These are phyloP conservation scores for Tinea trinotella DNA, from an alignment of 2,888 invertebrate genomes.

Conservation along the genomic window DNA sequence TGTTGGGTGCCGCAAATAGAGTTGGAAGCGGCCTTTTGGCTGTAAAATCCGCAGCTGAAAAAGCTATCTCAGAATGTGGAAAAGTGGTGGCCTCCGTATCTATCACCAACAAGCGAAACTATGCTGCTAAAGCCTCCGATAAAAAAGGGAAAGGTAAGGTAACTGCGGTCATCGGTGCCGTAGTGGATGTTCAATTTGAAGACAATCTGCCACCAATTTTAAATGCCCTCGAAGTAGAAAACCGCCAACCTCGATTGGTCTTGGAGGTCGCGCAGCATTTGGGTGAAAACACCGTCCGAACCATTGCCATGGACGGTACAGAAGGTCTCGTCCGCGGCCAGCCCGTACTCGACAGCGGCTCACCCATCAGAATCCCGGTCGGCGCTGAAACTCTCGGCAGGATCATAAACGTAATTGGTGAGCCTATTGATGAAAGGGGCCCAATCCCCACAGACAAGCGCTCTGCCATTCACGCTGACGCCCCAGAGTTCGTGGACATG, in stretches of 20 bases:
- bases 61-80: conserved; percentile 71
- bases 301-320: conserved; percentile 95
- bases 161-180: conserved; percentile 97
- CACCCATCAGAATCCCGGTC: conserved; percentile 93
- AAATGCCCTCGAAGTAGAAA: conserved; percentile 94
- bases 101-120: conserved; percentile 49
- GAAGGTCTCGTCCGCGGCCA: conserved; percentile 93
- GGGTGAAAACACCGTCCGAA: conserved; percentile 91
- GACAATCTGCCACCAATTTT: conserved; percentile 93
- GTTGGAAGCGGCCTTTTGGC: conserved; percentile 74
- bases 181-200: conserved; percentile 97
- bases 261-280: conserved; percentile 94
- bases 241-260: conserved; percentile 83
- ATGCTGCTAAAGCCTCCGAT: conserved; percentile 40
- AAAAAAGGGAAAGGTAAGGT: conserved; percentile 76
- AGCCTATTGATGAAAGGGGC: conserved; percentile 91
- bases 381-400: conserved; percentile 92
- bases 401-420: conserved; percentile 94
- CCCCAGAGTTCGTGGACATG: conserved; percentile 93
- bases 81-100: conserved; percentile 61
- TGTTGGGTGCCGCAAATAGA: conserved; percentile 76
- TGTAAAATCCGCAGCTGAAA: conserved; percentile 71
- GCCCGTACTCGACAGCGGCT: conserved; percentile 85
- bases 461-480: conserved; percentile 90
- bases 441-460: conserved; percentile 84